Evolutionary conservation across 2,797 vertebrate species (phyloP).

Genomic region (Pangasius krempfi): DNA sequence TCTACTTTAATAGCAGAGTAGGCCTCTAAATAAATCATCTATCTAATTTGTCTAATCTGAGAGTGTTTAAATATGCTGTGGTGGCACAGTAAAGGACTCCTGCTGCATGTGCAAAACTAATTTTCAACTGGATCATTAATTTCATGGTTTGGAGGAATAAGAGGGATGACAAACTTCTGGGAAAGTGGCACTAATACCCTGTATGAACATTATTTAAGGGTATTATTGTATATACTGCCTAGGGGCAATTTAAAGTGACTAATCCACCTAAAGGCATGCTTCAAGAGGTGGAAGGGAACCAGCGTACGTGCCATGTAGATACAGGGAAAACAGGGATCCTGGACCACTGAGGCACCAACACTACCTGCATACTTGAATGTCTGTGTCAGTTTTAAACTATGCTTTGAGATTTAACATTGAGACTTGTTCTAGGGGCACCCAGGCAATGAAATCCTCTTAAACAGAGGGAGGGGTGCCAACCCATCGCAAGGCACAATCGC

Average conservation of each 20-base stretch:
- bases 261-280: neutral
- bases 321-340: neutral
- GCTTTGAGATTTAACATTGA: neutral
- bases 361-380: neutral
- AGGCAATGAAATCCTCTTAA: neutral
- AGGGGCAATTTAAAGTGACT: neutral
- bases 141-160: neutral
- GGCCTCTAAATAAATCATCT: conserved; percentile 34
- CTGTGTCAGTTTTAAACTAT: neutral
- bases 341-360: neutral
- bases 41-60: conserved; percentile 16
- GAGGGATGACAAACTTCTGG: neutral
- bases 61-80: conserved; percentile 39
- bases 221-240: neutral
- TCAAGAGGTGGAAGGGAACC: neutral
- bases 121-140: conserved; percentile 14
- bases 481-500: neutral
- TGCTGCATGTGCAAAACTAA: conserved; percentile 17
- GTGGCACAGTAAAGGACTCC: conserved; percentile 20
- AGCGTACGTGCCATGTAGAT: neutral
- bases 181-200: neutral
- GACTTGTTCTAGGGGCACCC: neutral
- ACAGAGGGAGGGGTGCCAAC: neutral
- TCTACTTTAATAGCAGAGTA: neutral
- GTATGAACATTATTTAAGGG: neutral